Evolutionary conservation across 1,140 invertebrate genomes (phyloP).

Genomic region (Neodiprion pinetum): DNA sequence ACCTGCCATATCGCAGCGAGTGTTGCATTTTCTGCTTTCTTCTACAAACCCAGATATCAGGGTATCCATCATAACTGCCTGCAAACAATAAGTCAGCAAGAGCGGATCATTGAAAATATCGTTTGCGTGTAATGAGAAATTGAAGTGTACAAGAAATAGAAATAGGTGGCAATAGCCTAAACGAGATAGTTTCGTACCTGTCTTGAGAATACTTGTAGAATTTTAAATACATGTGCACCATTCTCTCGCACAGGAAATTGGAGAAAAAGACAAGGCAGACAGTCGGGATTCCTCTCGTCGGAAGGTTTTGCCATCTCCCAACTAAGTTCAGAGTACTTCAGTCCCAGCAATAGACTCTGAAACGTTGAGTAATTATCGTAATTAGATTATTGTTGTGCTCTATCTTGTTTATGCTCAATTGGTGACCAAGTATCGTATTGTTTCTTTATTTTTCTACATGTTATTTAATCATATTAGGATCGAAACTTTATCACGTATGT

Average conservation of each 20-base stretch:
- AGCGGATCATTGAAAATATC: background rate
- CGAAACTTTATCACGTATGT: slow-evolving; percentile 5
- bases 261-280: slow-evolving; percentile 87
- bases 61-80: slow-evolving; percentile 90
- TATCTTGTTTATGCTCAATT: no score
- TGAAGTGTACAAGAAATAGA: background rate
- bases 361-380: slow-evolving; percentile 36
- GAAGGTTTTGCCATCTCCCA: slow-evolving; percentile 90
- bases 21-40: slow-evolving; percentile 66
- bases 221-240: slow-evolving; percentile 83
- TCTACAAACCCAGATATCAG: slow-evolving; percentile 87
- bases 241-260: slow-evolving; percentile 89
- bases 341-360: slow-evolving; percentile 82
- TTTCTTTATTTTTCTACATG: no score
- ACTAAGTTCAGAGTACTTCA: slow-evolving; percentile 86
- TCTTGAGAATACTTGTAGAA: slow-evolving; percentile 87
- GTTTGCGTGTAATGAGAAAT: background rate
- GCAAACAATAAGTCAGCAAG: slow-evolving; percentile 23
- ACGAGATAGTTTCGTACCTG: slow-evolving; percentile 62
- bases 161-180: background rate
- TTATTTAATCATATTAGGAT: slow-evolving; percentile 1
- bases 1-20: slow-evolving; percentile 44
- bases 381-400: no score
- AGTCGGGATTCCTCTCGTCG: slow-evolving; percentile 83
- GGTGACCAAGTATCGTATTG: no score